Percentiles rank a stretch among this genome's conserved stretches.
These are phyloP conservation scores for Spialia ferax DNA, from an alignment of 2,888 invertebrate genomes.

Conservation along the genomic window DNA sequence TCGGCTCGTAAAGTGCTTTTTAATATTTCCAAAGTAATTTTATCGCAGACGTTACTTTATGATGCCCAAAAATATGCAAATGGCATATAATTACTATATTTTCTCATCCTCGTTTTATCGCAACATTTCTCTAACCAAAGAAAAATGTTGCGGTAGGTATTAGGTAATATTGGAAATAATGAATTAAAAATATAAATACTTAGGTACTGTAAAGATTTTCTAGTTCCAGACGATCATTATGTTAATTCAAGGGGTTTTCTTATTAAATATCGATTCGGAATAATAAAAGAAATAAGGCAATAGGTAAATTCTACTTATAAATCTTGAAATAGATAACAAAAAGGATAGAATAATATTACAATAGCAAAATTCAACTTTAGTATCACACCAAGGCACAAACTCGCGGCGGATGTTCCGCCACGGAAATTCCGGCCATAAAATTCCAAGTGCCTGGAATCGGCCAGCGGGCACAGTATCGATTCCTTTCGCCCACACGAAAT, in stretches of 20 bases:
- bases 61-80: background rate
- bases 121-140: too few relatives aligned
- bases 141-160: too few relatives aligned
- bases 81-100: background rate
- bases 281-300: too few relatives aligned
- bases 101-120: too few relatives aligned
- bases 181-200: too few relatives aligned
- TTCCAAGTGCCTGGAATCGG: slow-evolving; percentile 43
- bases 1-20: background rate
- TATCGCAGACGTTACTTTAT: background rate
- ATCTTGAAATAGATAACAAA: background rate
- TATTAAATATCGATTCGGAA: too few relatives aligned
- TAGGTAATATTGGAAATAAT: too few relatives aligned
- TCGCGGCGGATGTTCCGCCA: slow-evolving; percentile 44
- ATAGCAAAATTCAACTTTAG: background rate
- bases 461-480: slow-evolving; percentile 32
- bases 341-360: background rate
- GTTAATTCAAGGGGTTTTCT: too few relatives aligned
- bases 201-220: too few relatives aligned
- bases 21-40: background rate
- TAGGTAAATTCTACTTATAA: too few relatives aligned
- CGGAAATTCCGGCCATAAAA: slow-evolving; percentile 54
- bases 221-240: too few relatives aligned
- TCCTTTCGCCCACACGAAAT: slow-evolving; percentile 18
- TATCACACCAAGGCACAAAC: slow-evolving; percentile 6